Evolutionary conservation across 2,888 invertebrate genomes (phyloP).

Genomic region (Melangyna quadrimaculata): DNA sequence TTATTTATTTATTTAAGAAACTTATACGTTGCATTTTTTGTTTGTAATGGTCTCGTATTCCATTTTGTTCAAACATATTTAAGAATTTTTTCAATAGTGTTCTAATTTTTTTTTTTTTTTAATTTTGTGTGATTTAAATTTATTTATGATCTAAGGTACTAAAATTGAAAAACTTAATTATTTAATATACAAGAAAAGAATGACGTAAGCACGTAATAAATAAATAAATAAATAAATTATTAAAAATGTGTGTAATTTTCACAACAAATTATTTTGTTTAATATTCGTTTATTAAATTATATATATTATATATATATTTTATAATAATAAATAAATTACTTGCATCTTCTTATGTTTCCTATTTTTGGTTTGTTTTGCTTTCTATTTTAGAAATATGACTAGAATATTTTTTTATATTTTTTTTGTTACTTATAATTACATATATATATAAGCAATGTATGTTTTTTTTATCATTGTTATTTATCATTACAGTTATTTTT

Average conservation of each 20-base stretch:
- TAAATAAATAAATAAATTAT: slow-evolving; percentile 11
- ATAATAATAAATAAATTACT: slow-evolving; percentile 28
- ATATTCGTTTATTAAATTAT: neutral
- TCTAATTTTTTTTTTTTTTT: neutral
- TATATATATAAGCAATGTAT: slow-evolving; percentile 38
- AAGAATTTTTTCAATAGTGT: neutral
- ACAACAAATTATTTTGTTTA: slow-evolving; percentile 8
- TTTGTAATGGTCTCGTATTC: neutral
- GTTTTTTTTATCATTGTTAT: slow-evolving; percentile 4
- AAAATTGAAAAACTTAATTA: slow-evolving; percentile 55
- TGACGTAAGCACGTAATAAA: neutral
- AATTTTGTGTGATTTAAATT: slow-evolving; percentile 21
- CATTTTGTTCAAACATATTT: neutral
- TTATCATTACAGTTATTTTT: slow-evolving; percentile 24
- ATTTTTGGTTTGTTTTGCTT: slow-evolving; percentile 25
- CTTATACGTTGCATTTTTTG: neutral
- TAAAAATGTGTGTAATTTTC: neutral
- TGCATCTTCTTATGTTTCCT: slow-evolving; percentile 2
- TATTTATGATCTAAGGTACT: slow-evolving; percentile 55
- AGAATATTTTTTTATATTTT: slow-evolving; percentile 23
- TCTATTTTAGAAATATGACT: slow-evolving; percentile 42
- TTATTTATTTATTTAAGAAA: slow-evolving; percentile 11
- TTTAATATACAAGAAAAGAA: slow-evolving; percentile 29
- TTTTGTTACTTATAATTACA: slow-evolving; percentile 9
- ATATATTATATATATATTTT: slow-evolving; percentile 9